phyloP scores from a whole-genome alignment of 2,888 invertebrate species.

The Tipula lateralis region DNA sequence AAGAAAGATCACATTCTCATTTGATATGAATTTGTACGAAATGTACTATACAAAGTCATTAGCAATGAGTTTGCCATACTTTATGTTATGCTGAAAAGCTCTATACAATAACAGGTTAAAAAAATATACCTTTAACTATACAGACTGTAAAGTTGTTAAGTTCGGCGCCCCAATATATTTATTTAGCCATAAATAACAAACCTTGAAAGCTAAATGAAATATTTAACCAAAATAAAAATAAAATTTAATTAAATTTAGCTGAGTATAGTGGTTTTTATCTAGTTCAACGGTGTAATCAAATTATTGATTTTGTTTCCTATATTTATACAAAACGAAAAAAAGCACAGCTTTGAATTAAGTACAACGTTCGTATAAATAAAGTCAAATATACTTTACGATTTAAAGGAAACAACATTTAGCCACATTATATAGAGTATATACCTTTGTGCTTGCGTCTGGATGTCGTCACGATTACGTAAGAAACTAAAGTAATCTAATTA shows the following conservation, averaged over 20 bases:
- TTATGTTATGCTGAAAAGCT: no score
- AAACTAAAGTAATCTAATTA: neutral
- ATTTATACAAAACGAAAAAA: neutral
- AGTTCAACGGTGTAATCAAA: neutral
- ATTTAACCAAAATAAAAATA: neutral
- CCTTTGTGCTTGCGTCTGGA: neutral
- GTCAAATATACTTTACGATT: neutral
- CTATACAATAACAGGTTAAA: no score
- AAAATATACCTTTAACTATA: neutral
- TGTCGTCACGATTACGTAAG: neutral
- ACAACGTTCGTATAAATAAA: neutral
- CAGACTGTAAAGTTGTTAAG: neutral
- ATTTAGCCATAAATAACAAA: neutral
- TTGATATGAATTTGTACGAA: no score
- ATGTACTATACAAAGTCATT: no score
- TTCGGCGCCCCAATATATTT: neutral
- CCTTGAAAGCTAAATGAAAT: neutral
- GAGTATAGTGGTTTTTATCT: neutral
- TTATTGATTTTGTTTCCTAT: neutral
- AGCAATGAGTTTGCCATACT: no score
- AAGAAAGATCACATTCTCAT: no score
- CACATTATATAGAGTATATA: neutral
- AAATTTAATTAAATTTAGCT: neutral
- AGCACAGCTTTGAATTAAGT: neutral
- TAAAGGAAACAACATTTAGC: neutral